phyloP scores from a whole-genome alignment of 2,113 vertebrate genomes.

The Syrrhaptes paradoxus region DNA sequence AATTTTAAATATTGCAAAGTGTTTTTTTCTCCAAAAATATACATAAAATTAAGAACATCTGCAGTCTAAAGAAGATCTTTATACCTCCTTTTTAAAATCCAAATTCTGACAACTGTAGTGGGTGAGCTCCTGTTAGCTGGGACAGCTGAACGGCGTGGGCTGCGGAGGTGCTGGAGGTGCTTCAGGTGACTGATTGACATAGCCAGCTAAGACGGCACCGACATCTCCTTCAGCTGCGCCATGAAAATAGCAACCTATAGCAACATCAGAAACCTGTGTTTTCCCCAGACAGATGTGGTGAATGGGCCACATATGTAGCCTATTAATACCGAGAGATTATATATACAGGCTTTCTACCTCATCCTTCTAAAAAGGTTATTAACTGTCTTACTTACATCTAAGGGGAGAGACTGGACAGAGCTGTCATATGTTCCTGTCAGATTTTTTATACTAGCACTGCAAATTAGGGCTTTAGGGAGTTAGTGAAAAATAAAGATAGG shows the following conservation, averaged over 20 bases:
- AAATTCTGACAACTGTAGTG: background rate
- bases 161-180: background rate
- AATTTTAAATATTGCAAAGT: background rate
- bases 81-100: background rate
- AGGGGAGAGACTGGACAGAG: conserved; percentile 49
- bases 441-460: conserved; percentile 33
- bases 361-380: conserved; percentile 54
- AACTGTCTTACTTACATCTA: conserved; percentile 30
- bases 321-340: conserved; percentile 41
- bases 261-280: conserved; percentile 3
- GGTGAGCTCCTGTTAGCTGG: background rate
- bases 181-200: background rate
- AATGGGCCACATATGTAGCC: conserved; percentile 13
- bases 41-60: background rate
- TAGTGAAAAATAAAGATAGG: conserved; percentile 17
- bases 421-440: conserved; percentile 57
- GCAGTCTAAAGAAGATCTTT: background rate
- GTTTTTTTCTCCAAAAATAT: background rate
- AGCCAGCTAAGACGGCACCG: background rate
- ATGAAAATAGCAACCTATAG: background rate
- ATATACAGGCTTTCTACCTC: conserved; percentile 28
- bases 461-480: conserved; percentile 62
- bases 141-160: background rate
- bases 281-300: background rate
- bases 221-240: background rate